A percentile compares a stretch with the other conserved stretches of the same genome.
Evolutionary conservation across 2,797 vertebrate genomes (phyloP).

Genomic region (Oreochromis mossambicus): DNA sequence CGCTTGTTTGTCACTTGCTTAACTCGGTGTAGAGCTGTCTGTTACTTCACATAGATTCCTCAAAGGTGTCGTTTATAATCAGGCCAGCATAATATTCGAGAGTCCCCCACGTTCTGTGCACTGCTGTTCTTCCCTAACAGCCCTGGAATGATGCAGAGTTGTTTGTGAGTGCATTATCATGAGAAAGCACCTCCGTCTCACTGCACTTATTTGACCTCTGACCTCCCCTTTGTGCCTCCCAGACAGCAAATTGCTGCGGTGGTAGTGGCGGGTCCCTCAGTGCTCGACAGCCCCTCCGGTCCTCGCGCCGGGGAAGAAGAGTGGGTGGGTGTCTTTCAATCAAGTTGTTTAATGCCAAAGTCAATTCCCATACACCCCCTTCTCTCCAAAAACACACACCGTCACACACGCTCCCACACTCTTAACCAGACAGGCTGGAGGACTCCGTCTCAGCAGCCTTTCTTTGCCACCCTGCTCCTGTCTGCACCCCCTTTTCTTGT

Average conservation of each 20-base stretch:
- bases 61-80: neutral
- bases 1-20: neutral
- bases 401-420: constrained; percentile 75
- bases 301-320: neutral
- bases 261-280: constrained; percentile 37
- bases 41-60: neutral
- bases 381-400: constrained; percentile 33
- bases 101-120: neutral
- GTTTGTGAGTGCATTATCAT: constrained; percentile 80
- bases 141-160: constrained; percentile 54
- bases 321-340: constrained; percentile 52
- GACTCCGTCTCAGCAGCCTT: constrained; percentile 70
- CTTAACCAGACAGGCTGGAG: constrained; percentile 74
- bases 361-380: constrained; percentile 62
- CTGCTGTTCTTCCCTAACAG: constrained; percentile 13
- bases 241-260: constrained; percentile 83
- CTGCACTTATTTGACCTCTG: constrained; percentile 86
- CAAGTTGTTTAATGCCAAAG: constrained; percentile 65
- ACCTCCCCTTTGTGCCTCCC: constrained; percentile 79
- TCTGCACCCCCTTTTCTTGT: constrained; percentile 68
- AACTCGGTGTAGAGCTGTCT: neutral
- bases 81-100: neutral
- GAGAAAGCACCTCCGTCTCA: constrained; percentile 80
- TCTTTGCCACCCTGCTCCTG: constrained; percentile 56
- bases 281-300: constrained; percentile 3